These are phyloP conservation scores for Trissonchulus sp. DNA, from an alignment of 2,888 invertebrate genomes.

Conservation along the genomic window DNA sequence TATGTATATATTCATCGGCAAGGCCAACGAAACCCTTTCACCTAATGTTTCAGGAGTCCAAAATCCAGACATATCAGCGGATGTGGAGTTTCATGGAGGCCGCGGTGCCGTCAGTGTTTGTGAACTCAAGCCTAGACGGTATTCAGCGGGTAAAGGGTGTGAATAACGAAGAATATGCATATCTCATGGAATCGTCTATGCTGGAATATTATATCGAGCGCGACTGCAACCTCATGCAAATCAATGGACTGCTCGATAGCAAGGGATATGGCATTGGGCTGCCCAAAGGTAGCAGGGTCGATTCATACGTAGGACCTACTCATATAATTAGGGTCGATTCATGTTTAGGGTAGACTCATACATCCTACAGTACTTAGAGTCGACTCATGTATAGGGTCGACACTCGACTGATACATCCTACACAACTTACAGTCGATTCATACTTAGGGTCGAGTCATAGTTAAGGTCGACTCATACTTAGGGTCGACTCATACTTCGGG, in stretches of 20 bases:
- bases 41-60: constrained; percentile 65
- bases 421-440: no score
- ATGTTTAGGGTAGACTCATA: no score
- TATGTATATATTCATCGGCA: no score
- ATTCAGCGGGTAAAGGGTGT: constrained; percentile 58
- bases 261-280: constrained; percentile 52
- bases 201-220: constrained; percentile 56
- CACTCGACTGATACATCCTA: no score
- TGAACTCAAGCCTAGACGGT: constrained; percentile 63
- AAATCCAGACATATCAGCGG: constrained; percentile 81
- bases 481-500: no score
- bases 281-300: constrained; percentile 45
- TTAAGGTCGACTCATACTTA: no score
- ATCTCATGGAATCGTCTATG: constrained; percentile 57
- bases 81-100: constrained; percentile 95
- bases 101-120: constrained; percentile 73
- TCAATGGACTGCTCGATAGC: constrained; percentile 55
- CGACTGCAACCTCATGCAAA: constrained; percentile 56
- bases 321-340: no score
- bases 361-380: no score
- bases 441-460: background rate
- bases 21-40: no score
- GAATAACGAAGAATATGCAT: constrained; percentile 55
- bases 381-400: no score
- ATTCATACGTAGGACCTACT: no score